Evolutionary conservation across 1,140 invertebrate species (phyloP), one percentile per base, ranked within the genome.

Genomic region (Psilanteris sp.): DNA sequence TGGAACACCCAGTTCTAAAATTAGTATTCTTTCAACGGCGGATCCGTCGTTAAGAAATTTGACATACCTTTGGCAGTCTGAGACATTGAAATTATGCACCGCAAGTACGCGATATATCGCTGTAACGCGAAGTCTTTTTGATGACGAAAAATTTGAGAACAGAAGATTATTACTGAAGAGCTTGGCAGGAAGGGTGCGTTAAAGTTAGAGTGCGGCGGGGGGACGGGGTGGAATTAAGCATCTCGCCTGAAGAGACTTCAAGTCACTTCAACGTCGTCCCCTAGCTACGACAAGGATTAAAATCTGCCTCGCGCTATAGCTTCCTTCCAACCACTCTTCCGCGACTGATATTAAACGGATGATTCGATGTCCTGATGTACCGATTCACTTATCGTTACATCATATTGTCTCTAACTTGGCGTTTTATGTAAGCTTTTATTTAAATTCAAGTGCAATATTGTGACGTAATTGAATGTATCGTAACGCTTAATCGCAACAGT

Each of bases 171-270:
- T 82, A 78, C 79, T 81, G 46, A 32, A 79, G 50, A 72, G 61
- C 57, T 62, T 18, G 48, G 46, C 41, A 67, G 64, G 66, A 55
- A 76, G 70, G 59, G 71, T 48, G 71, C 32, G 64, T 73, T 67
- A 74, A 68, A 75, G 72, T 74, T 67, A 72, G 64, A 73, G 72
- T 68, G 68, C 79, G 71, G 83, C 64, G 73, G 77, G 67, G 80
- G 78, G 73, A 78, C 70, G 75, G 78, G 78, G 83, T 83, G 78
- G 87, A 88, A 88, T 88, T 87, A 88, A 88, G 86, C 87, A 88
- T 87, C 85, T 87, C 83, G 86, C 86, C 84, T 85, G 85, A 88
- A 87, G 85, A 87, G 84, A 86, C 86, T 88, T 84, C 81, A 83
- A 88, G 86, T 88, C 87, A 88, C 86, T 88, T 87, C 84, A 87